These are phyloP conservation scores for Drosophila sulfurigaster DNA, from an alignment of 1,140 invertebrate species.

Conservation along the genomic window DNA sequence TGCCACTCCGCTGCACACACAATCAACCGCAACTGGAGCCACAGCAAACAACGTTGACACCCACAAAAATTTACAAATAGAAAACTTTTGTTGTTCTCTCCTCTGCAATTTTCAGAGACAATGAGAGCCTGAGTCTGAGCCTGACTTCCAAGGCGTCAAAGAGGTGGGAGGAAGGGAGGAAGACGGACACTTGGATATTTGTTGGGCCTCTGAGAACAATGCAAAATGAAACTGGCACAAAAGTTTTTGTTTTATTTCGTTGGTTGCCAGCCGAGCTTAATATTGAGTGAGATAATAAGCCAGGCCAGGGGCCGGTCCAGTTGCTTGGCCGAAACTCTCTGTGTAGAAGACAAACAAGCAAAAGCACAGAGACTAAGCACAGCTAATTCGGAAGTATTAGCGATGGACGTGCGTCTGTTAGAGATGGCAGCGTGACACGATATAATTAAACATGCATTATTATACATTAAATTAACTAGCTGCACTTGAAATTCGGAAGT, in stretches of 20 bases:
- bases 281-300: constrained; percentile 59
- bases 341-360: constrained; percentile 8
- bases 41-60: constrained; percentile 61
- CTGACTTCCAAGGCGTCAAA: neutral
- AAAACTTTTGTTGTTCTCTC: constrained; percentile 61
- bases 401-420: constrained; percentile 8
- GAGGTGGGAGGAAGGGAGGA: too few species aligned
- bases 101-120: constrained; percentile 46
- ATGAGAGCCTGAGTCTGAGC: neutral
- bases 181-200: neutral
- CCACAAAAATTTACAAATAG: constrained; percentile 63
- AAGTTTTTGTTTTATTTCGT: constrained; percentile 40
- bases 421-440: constrained; percentile 36
- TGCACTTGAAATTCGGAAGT: neutral
- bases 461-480: too few species aligned
- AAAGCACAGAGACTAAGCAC: neutral
- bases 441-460: neutral
- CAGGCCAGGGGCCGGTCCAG: constrained; percentile 43
- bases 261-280: constrained; percentile 28
- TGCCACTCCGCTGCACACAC: constrained; percentile 3
- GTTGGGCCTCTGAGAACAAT: constrained; percentile 57
- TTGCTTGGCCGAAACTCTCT: constrained; percentile 22
- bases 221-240: constrained; percentile 66
- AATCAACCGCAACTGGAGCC: neutral
- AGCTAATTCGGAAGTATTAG: constrained; percentile 54